Percentiles rank a stretch among this genome's conserved stretches.
These are phyloP conservation scores for Willowsia nigromaculata DNA, from an alignment of 2,888 invertebrate species.

Conservation along the genomic window DNA sequence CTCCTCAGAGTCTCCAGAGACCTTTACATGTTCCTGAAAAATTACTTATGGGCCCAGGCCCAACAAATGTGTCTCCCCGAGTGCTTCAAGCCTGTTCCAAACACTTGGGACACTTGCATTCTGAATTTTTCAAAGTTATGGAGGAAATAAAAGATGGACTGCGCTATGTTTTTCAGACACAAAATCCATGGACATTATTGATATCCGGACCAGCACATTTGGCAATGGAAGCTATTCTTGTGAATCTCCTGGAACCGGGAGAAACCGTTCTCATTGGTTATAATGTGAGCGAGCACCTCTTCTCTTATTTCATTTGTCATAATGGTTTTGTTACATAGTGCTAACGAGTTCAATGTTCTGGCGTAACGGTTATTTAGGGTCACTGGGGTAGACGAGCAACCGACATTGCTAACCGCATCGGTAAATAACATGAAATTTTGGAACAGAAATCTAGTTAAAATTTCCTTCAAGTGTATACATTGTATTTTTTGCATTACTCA, in stretches of 20 bases:
- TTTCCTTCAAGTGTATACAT: too few relatives aligned
- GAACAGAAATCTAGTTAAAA: too few relatives aligned
- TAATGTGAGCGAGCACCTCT: constrained; percentile 80
- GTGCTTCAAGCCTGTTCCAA: constrained; percentile 84
- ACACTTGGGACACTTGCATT: constrained; percentile 88
- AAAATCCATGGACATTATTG: constrained; percentile 88
- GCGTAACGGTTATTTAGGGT: constrained; percentile 81
- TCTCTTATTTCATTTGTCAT: not conserved
- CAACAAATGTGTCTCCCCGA: constrained; percentile 86
- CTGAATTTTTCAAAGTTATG: constrained; percentile 87
- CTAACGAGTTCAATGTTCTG: not conserved
- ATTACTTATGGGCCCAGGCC: constrained; percentile 87
- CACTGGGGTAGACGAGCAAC: constrained; percentile 92
- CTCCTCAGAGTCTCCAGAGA: constrained; percentile 82
- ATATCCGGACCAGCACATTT: constrained; percentile 87
- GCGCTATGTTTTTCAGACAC: constrained; percentile 93
- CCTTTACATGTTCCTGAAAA: constrained; percentile 84
- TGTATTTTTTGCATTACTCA: too few relatives aligned
- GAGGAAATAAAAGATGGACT: constrained; percentile 91
- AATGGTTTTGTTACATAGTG: not conserved
- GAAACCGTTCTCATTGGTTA: constrained; percentile 88
- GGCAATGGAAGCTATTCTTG: constrained; percentile 91
- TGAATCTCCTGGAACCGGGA: constrained; percentile 89
- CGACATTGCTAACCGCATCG: constrained; percentile 87
- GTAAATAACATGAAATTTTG: constrained; percentile 79